Conservation (phyloP, 92 coral and sea anemone genomes). For the Umimayanthus chanpuru region DNA sequence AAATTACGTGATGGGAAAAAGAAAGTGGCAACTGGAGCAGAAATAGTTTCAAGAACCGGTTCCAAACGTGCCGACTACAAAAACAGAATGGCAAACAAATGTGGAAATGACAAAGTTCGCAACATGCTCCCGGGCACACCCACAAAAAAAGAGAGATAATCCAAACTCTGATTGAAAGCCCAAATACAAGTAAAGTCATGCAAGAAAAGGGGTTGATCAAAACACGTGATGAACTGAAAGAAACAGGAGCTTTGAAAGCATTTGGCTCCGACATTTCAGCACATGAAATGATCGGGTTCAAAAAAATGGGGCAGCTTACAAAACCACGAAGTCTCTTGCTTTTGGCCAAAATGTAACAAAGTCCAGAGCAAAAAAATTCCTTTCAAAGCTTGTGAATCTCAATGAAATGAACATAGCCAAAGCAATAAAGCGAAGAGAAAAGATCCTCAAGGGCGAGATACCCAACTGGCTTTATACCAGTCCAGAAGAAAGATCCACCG, state of each 20-base stretch:
- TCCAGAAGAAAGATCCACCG: conserved; percentile 23
- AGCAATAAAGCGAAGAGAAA: conserved; percentile 28
- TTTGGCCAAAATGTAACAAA: conserved; percentile 47
- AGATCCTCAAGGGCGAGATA: conserved; percentile 35
- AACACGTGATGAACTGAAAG: conserved; percentile 48
- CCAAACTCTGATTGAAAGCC: conserved; percentile 29
- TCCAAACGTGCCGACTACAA: conserved; percentile 7
- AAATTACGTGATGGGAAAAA: conserved; percentile 4
- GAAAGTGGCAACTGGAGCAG: conserved; percentile 15
- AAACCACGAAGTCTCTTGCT: conserved; percentile 50
- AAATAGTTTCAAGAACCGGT: conserved; percentile 7
- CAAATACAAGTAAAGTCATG: too few species aligned
- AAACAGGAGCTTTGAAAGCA: too few species aligned
- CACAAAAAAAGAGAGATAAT: conserved; percentile 14
- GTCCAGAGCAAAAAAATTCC: conserved; percentile 42
- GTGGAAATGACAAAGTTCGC: conserved; percentile 22
- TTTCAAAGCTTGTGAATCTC: too few species aligned
- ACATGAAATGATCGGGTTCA: too few species aligned
- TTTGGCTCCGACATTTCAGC: too few species aligned
- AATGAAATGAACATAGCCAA: too few species aligned
- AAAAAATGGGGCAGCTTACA: conserved; percentile 54
- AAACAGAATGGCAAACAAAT: conserved; percentile 31
- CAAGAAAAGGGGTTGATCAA: conserved; percentile 9
- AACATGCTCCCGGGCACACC: conserved; percentile 16
- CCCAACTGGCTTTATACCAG: conserved; percentile 40